These are phyloP conservation scores for Engystomops pustulosus DNA, from an alignment of 2,113 vertebrate species.

Conservation along the genomic window DNA sequence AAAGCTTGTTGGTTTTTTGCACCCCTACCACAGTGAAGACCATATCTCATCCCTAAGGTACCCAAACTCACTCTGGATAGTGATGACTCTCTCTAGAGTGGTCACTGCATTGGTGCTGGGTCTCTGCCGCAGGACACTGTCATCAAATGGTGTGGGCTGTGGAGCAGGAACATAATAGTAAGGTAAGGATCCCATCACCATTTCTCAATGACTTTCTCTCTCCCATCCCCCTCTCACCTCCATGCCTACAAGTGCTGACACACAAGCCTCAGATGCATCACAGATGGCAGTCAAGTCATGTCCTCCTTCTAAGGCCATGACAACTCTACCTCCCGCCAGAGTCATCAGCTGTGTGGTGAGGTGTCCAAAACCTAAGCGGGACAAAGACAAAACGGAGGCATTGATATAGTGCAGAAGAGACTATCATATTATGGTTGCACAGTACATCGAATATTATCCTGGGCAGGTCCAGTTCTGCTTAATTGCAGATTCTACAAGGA, in stretches of 20 bases:
- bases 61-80: conserved; percentile 88
- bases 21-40: not conserved
- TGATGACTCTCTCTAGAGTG: conserved; percentile 88
- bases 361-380: conserved; percentile 81
- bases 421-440: too few relatives aligned
- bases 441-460: too few relatives aligned
- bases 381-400: not conserved
- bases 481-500: too few relatives aligned
- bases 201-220: not conserved
- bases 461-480: too few relatives aligned
- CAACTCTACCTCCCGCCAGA: conserved; percentile 82
- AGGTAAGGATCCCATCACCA: not conserved
- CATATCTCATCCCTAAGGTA: not conserved
- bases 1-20: not conserved
- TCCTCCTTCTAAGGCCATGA: conserved; percentile 86
- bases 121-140: conserved; percentile 84
- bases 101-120: conserved; percentile 85
- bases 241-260: conserved; percentile 81
- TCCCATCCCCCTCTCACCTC: conserved; percentile 71
- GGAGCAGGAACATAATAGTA: not conserved
- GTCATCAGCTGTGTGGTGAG: conserved; percentile 87
- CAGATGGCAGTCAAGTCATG: conserved; percentile 90
- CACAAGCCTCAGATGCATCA: conserved; percentile 85
- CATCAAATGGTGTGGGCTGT: conserved; percentile 84
- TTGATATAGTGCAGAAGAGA: too few relatives aligned